Conservation (phyloP, 2,113 vertebrate genomes). For the Parotia lawesii region DNA sequence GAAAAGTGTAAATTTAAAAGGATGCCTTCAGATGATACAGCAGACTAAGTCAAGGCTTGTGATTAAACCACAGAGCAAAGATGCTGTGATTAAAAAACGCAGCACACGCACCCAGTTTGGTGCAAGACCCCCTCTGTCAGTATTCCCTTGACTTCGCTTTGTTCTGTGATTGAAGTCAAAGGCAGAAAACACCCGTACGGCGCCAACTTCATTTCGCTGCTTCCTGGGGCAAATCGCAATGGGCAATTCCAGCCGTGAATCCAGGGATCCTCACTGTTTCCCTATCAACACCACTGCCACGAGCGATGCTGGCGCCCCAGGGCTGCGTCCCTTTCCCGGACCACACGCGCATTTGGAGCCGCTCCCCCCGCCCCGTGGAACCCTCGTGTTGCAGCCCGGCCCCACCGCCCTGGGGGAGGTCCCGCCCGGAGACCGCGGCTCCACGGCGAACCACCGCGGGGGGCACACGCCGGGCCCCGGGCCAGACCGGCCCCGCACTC, state of each 20-base stretch:
- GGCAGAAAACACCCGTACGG: fast-evolving
- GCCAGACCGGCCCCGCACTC: no score
- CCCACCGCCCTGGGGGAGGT: background rate
- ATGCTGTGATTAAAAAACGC: background rate
- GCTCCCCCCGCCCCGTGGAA: background rate
- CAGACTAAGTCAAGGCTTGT: no score
- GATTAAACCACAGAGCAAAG: background rate
- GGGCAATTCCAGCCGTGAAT: background rate
- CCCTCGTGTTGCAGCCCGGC: background rate
- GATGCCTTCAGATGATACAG: background rate
- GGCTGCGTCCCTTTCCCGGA: background rate
- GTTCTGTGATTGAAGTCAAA: fast-evolving
- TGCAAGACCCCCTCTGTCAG: background rate
- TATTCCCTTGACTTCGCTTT: fast-evolving
- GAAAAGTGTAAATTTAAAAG: background rate
- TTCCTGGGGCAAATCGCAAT: fast-evolving
- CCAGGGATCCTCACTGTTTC: fast-evolving
- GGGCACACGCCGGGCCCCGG: no score
- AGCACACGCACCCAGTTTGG: fast-evolving
- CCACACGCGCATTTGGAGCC: background rate
- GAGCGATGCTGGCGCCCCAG: background rate
- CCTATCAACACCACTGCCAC: fast-evolving
- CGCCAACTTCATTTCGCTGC: fast-evolving
- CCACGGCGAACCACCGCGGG: fast-evolving
- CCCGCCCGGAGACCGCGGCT: background rate